Conservation (phyloP, 2,888 invertebrate genomes). For the Plemyria rubiginata region DNA sequence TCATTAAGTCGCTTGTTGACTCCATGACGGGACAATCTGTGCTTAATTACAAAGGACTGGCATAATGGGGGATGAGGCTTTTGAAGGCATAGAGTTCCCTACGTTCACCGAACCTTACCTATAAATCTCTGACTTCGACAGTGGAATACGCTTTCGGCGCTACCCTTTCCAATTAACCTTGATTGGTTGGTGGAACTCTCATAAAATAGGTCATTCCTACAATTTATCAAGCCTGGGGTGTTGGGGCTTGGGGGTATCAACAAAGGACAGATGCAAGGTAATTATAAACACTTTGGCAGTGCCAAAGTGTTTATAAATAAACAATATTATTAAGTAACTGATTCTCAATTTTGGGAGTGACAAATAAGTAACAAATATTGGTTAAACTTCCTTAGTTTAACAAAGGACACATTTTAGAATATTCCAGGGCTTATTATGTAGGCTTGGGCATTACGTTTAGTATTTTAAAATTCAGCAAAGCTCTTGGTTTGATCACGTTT, state of each 20-base stretch:
- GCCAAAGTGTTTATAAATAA: too few relatives aligned
- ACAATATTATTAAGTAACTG: too few relatives aligned
- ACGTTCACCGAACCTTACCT: constrained; percentile 3
- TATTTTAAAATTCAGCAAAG: constrained; percentile 1
- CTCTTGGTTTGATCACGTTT: constrained; percentile 4
- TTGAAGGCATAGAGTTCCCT: constrained; percentile 8
- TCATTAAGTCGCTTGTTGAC: constrained; percentile 52
- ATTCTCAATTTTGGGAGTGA: too few relatives aligned
- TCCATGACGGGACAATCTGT: constrained; percentile 50
- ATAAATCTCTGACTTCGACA: constrained; percentile 16
- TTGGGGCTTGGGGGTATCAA: not conserved
- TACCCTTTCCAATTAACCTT: constrained; percentile 13
- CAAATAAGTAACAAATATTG: too few relatives aligned
- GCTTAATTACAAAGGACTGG: constrained; percentile 47
- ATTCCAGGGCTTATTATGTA: not conserved
- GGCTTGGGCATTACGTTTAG: not conserved
- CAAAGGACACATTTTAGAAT: not conserved
- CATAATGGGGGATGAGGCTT: constrained; percentile 16
- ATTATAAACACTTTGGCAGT: too few relatives aligned
- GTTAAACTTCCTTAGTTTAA: not conserved
- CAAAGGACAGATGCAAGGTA: not conserved
- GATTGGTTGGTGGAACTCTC: constrained; percentile 5
- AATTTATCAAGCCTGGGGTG: not conserved
- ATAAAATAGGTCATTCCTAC: not conserved
- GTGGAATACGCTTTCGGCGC: constrained; percentile 14